Conservation (phyloP, 2,888 invertebrate species). For the Cinara cedri region DNA sequence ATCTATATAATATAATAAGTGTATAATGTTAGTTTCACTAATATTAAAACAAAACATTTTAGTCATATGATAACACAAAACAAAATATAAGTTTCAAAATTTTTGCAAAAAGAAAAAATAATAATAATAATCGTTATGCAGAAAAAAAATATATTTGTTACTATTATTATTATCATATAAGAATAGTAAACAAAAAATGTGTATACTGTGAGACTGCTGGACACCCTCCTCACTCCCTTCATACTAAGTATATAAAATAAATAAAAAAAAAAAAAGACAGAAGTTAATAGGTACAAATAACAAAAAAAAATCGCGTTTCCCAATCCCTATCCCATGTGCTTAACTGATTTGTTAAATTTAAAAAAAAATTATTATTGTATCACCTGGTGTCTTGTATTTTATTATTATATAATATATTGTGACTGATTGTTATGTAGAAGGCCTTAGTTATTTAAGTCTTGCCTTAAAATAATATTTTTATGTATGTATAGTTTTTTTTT, state of each 20-base stretch:
- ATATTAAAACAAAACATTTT: too few species aligned
- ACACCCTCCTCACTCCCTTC: background rate
- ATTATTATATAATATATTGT: slow-evolving; percentile 54
- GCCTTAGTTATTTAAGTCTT: slow-evolving; percentile 49
- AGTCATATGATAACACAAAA: slow-evolving; percentile 15
- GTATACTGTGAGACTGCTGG: slow-evolving; percentile 45
- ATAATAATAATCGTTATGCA: slow-evolving; percentile 25
- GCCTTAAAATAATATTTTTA: slow-evolving; percentile 46
- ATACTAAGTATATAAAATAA: too few species aligned
- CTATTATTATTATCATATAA: background rate
- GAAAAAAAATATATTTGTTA: slow-evolving; percentile 29
- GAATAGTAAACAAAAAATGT: background rate
- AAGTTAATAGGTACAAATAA: too few species aligned
- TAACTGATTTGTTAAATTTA: slow-evolving; percentile 32
- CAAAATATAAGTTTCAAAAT: background rate
- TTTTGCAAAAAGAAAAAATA: slow-evolving; percentile 28
- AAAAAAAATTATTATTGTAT: slow-evolving; percentile 11
- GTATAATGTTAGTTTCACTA: too few species aligned
- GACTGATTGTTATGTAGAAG: slow-evolving; percentile 56
- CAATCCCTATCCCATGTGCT: slow-evolving; percentile 5
- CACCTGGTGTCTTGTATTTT: slow-evolving; percentile 56
- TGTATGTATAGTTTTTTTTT: slow-evolving; percentile 22
- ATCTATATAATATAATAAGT: slow-evolving; percentile 7
- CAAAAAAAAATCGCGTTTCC: too few species aligned
- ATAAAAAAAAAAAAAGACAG: too few species aligned